phyloP scores from a whole-genome alignment of 2,797 vertebrate species.

The Sebastes trivittatus region DNA sequence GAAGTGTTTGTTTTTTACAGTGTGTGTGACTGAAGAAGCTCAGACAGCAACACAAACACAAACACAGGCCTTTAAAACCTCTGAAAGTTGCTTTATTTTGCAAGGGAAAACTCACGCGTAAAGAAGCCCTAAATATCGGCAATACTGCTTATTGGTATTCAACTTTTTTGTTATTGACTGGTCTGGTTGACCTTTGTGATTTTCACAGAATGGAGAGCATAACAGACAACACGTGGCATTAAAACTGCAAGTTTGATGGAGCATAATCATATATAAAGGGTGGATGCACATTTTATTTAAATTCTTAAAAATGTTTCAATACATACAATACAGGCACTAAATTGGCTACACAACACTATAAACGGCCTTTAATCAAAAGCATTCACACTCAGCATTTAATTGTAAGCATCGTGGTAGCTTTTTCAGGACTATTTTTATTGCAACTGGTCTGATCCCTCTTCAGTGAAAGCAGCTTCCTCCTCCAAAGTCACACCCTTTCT shows the following conservation, averaged over 20 bases:
- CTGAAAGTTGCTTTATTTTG: neutral
- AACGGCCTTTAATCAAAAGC: neutral
- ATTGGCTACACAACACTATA: neutral
- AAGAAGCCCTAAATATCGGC: neutral
- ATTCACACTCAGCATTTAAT: neutral
- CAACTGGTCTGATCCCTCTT: constrained; percentile 1
- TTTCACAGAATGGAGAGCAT: neutral
- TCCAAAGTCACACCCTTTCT: neutral
- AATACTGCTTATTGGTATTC: neutral
- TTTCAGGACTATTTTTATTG: neutral
- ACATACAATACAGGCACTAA: neutral
- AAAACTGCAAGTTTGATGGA: neutral
- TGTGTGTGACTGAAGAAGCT: neutral
- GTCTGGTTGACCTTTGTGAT: neutral
- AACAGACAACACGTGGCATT: too few species aligned
- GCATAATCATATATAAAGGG: neutral
- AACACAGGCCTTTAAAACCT: neutral
- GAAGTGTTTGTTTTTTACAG: neutral
- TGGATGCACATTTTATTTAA: neutral
- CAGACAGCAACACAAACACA: neutral
- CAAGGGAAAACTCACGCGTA: neutral
- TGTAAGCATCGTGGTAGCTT: neutral
- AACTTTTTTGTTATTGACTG: neutral
- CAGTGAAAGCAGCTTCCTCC: neutral
- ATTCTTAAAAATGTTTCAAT: neutral